Evolutionary conservation across 2,888 invertebrate species (phyloP), one percentile per base, ranked within the genome.

Genomic region (Athrips mouffetella): DNA sequence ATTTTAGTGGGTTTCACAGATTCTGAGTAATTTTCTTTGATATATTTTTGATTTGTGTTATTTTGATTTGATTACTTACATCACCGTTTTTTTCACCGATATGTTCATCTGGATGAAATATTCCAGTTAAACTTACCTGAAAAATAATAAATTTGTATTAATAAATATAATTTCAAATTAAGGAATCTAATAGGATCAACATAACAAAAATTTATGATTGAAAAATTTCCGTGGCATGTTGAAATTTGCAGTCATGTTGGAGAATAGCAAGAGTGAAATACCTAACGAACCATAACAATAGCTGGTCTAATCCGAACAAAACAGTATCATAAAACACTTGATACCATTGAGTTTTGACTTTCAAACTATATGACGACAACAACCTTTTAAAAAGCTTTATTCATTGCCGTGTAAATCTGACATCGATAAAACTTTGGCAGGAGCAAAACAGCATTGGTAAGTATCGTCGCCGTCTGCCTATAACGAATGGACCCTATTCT

Each of bases 271-370:
- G 31, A 49, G 21, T 31, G 49, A 45, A 41, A 50, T 44, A 45
- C n/a, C 27, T 41, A 40, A 33, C 46, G 18, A 49, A 40, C 47
- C 48, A 45, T 29, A 44, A 51, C 51, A 51, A 51, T 51, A 29
- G 51, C 27, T 13, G 16, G 20, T 41, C 27, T 45, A 41, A 46
- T 48, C 51, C 33, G 33, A 35, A 52, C 57, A 59, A 61, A 60
- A 58, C 57, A 39, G 40, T 42, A 45, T 56, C 45, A 51, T 45
- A 51, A 57, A 52, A 50, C 57, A 53, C 51, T 58, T 54, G 51
- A 50, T 55, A 53, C 52, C 53, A 55, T 21, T 20, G 18, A 21
- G 8, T 8, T 37, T 21, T 18, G 10, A 10, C 5, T 21, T 11
- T 13, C 31, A 11, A 15, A 16, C 15, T 11, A 15, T n/a, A n/a